Evolutionary conservation across 2,113 vertebrate species (phyloP).

Genomic region (Columbina picui): DNA sequence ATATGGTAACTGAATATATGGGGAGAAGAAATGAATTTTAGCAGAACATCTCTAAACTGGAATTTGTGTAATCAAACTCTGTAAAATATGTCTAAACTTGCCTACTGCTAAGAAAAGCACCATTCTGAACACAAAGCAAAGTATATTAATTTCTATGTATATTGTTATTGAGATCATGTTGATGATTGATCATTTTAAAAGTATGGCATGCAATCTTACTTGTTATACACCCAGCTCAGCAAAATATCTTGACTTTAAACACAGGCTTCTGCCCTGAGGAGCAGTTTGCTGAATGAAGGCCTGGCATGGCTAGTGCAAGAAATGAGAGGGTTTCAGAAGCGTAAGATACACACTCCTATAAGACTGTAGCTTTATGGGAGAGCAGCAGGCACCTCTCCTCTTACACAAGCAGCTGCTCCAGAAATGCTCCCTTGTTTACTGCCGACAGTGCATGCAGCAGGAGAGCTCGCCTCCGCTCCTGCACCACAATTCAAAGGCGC

Average conservation of each 20-base stretch:
- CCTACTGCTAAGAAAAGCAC: background rate
- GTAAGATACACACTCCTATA: fast-evolving
- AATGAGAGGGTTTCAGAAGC: background rate
- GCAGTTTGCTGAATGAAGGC: background rate
- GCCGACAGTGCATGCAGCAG: background rate
- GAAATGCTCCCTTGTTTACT: slow-evolving; percentile 40
- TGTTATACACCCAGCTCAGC: background rate
- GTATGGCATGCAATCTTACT: background rate
- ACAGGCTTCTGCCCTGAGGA: fast-evolving
- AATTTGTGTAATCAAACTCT: slow-evolving; percentile 36
- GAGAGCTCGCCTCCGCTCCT: background rate
- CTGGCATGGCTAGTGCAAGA: background rate
- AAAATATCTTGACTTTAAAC: background rate
- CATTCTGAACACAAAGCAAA: background rate
- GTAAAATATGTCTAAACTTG: slow-evolving; percentile 1
- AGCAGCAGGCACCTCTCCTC: slow-evolving; percentile 31
- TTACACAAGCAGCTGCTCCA: slow-evolving; percentile 40
- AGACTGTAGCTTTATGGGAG: background rate
- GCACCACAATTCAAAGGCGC: background rate
- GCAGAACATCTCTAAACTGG: slow-evolving; percentile 23
- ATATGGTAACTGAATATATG: background rate
- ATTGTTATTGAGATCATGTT: background rate
- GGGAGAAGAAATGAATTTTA: background rate
- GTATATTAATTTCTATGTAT: background rate
- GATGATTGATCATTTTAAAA: background rate